Evolutionary conservation across 2,113 vertebrate species (phyloP).

Genomic region (Budorcas taxicolor): DNA sequence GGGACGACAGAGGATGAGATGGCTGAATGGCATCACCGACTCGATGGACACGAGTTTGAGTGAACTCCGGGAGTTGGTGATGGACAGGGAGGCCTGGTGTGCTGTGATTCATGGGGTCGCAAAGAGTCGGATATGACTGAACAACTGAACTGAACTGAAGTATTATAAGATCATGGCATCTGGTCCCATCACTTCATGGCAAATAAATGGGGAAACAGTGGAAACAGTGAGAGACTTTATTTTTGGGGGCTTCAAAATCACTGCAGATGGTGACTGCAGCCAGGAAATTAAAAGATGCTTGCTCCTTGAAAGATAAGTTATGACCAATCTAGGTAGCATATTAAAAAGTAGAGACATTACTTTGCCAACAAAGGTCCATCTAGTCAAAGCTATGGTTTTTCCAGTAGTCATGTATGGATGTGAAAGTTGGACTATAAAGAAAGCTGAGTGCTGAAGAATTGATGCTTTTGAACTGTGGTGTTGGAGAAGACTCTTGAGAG

Average conservation of each 20-base stretch:
- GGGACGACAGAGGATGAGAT: too few species aligned
- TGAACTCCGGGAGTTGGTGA: too few species aligned
- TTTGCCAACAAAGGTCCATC: not conserved
- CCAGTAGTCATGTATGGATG: not conserved
- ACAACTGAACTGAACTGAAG: accelerated
- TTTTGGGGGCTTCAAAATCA: not conserved
- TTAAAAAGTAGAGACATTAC: not conserved
- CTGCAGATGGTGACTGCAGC: not conserved
- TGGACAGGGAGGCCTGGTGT: too few species aligned
- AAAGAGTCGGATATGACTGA: too few species aligned
- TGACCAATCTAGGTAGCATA: not conserved
- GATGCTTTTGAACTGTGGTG: not conserved
- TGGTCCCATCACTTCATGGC: not conserved
- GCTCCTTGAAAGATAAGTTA: not conserved
- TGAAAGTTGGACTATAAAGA: not conserved
- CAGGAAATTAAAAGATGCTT: not conserved
- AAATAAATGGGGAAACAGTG: not conserved
- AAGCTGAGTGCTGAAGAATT: accelerated
- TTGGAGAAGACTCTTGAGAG: not conserved
- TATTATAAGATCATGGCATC: too few species aligned
- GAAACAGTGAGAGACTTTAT: not conserved
- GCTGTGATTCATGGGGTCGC: too few species aligned
- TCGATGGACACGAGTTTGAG: too few species aligned
- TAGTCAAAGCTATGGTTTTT: not conserved
- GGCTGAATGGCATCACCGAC: too few species aligned